phyloP scores from a whole-genome alignment of 2,888 invertebrate species.

The Eumacrocentrus americanus region DNA sequence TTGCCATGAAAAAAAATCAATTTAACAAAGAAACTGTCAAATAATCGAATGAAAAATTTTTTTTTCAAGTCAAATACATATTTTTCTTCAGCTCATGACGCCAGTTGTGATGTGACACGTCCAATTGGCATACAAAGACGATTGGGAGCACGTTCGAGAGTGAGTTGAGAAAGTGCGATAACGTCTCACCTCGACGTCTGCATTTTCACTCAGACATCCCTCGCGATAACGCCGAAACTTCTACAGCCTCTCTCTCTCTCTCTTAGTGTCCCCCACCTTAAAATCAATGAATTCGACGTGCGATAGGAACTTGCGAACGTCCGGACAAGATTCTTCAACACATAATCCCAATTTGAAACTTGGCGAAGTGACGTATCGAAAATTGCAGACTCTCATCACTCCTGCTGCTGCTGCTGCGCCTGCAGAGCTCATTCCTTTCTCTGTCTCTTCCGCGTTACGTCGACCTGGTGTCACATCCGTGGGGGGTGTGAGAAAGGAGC shows the following conservation, averaged over 20 bases:
- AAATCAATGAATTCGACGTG: conserved; percentile 27
- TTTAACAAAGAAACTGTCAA: too few relatives aligned
- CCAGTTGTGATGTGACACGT: neutral
- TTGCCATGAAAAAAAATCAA: too few relatives aligned
- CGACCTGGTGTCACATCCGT: neutral
- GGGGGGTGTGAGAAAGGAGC: conserved; percentile 11
- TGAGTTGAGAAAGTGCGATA: conserved; percentile 25
- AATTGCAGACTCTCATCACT: neutral
- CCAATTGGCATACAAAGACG: conserved; percentile 9
- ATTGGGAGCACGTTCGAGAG: conserved; percentile 9
- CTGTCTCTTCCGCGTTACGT: too few relatives aligned
- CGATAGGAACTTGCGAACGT: conserved; percentile 21
- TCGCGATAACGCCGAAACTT: conserved; percentile 23
- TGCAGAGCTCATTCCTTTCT: neutral
- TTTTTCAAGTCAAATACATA: neutral
- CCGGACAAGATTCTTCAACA: conserved; percentile 18
- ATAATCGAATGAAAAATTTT: too few relatives aligned
- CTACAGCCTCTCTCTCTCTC: neutral
- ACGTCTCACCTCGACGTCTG: conserved; percentile 26
- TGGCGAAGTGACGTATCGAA: neutral
- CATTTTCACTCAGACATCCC: conserved; percentile 29
- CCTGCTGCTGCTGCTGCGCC: too few relatives aligned
- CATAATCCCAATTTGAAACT: conserved; percentile 15
- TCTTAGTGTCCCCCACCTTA: neutral
- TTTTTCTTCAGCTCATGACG: neutral